Evolutionary conservation across 2,888 invertebrate genomes (phyloP), one percentile per base, ranked within the genome.

Genomic region (Megalurothrips usitatus): DNA sequence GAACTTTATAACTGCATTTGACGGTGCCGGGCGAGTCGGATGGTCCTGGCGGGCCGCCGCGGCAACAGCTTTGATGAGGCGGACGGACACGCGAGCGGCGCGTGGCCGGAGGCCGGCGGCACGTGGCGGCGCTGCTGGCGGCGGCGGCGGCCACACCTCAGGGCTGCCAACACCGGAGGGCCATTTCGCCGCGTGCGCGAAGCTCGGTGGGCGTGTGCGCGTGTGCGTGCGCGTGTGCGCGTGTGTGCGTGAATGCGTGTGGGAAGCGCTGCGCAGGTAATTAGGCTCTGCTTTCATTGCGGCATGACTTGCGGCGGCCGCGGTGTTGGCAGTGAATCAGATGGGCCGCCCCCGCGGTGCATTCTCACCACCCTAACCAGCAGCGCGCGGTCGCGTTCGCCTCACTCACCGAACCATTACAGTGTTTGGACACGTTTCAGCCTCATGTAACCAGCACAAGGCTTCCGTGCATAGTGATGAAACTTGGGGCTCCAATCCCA

Each of bases 231-330:
- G 68, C 26, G 68, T 75, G 68, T 58, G 58, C 6, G 58, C 0
- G 58, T 4, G 58, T 17, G 52, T 52, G 52, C 2, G 52, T 17
- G 52, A 52, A 10, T 17, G 58, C 58, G 58, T 6, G 58, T 19
- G 52, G 52, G 52, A 12, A 19, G 52, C 58, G 19, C 23, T 26
- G 26, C 68, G 23, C 68, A 75, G 68, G 68, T 75, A 75, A 75
- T 75, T 75, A 75, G 68, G 34, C 34, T 75, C 23, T 75, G 68
- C 23, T 75, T 75, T 75, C 68, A 75, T 75, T 75, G 68, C 68
- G 26, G 68, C 68, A 26, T 75, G 68, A 75, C 68, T 75, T 75
- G 68, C 68, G 58, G 58, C n/a, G 34, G 34, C 6, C 3, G 34
- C 6, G 34, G 34, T 43, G 6, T 2, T 43, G 34, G 34, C 34